Base-by-base conservation (phyloP, 2,113 vertebrate genomes). In the Typhlomys cinereus region DNA sequence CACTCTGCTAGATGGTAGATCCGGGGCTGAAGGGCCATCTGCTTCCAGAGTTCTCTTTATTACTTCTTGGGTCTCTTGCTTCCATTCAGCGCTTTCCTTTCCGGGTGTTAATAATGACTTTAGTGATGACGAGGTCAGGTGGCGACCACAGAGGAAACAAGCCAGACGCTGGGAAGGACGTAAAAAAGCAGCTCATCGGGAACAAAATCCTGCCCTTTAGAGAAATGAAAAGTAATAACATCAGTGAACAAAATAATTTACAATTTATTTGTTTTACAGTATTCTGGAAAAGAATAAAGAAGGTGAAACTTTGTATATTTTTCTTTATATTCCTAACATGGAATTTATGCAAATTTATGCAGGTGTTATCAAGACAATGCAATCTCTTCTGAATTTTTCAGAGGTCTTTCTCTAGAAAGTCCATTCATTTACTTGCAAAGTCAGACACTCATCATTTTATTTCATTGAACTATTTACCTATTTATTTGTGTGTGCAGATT, bases 161-260 rank as follows among this genome's bases (percentile, higher is more conserved):
- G 64, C 7, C 44, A 57, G 87, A 61, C 20, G 62, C 34, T 12
- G 6, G 39, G 50, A 25, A 46, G 15, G 57, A 10, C 44, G 31
- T 20, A 59, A n/a, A 81, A 85, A 94, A 90, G 21, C 31, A 57
- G 31, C 8, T 90, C n/a, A 39, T 48, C 15, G 46, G 84, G 57
- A 89, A 61, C 39, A 84, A 54, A 59, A 46, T 57, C 78, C 4
- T 20, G 48, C 80, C 8, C 13, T 54, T 41, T 71, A 85, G 39
- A 36, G 20, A 75, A 89, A 61, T 36, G 34, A 75, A 85, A 93
- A n/a, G 41, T 46, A 91, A 46, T 78, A 75, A 87, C 48, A 78
- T 52, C 21, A 14, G 48, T 73, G 50, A 88, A 92, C 31, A 85
- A 88, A 94, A 59, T 17, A 94, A 69, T 71, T 92, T 73, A 86